Evolutionary conservation across 1,140 invertebrate species (phyloP), one percentile per base, ranked within the genome.

Genomic region (Condylostylus longicornis): DNA sequence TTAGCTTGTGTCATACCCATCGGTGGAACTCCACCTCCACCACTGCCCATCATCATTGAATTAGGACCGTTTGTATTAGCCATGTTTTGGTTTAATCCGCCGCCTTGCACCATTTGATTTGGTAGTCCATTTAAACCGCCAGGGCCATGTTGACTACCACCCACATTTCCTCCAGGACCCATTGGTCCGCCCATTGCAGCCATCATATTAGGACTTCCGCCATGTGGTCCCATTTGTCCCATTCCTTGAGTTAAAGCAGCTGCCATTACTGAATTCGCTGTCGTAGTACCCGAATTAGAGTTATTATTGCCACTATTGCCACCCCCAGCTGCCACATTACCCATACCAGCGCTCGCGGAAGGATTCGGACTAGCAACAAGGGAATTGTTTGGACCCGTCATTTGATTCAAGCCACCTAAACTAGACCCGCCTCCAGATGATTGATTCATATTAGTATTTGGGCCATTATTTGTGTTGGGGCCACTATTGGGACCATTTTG

Each of bases 1-100:
- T 75, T 76, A 4, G 72, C 72, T 48, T 74, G 73, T 23, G 67
- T 70, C 42, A 66, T 59, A 9, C 61, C 61, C 18, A 66, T 63
- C 10, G 61, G 59, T n/a, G n/a, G n/a, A n/a, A n/a, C n/a, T 35
- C 55, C 54, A 17, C 41, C 47, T 35, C 13, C 36, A 38, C 40
- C 37, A n/a, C 44, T 45, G 31, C 43, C 50, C 54, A 57, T 54
- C 54, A 56, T 54, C 53, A 57, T 54, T 14, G 38, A 9, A 32
- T 43, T 45, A 9, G 41, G 38, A 19, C 50, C 49, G 42, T 50
- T 49, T 14, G n/a, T n/a, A n/a, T n/a, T n/a, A 27, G 17, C 15
- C 30, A 38, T 23, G 38, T 35, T 18, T 34, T 43, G 10, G 30
- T 40, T 15, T 27, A 19, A 25, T 25, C n/a, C 33, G 36, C 38